A percentile compares a stretch with the other conserved stretches of the same genome.
These are phyloP conservation scores for Delphinapterus leucas DNA, from an alignment of 2,113 vertebrate species.

Conservation along the genomic window DNA sequence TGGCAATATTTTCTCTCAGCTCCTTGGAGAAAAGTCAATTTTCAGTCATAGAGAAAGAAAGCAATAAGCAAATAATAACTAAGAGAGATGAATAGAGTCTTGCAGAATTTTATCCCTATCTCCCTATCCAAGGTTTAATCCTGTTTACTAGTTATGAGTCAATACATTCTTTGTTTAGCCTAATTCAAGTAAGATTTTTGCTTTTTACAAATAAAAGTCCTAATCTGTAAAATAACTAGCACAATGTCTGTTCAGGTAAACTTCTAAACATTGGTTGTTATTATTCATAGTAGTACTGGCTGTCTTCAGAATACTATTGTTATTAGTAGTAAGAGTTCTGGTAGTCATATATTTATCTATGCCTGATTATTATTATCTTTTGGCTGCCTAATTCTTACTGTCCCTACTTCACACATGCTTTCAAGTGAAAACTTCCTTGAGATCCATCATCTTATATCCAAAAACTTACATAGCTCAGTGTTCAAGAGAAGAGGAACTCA, in stretches of 20 bases:
- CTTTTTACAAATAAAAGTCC: not conserved
- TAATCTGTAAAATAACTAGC: not conserved
- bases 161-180: not conserved
- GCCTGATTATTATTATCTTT: not conserved
- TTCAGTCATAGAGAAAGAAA: not conserved
- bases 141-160: not conserved
- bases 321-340: not conserved
- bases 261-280: not conserved
- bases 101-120: not conserved
- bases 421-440: not conserved
- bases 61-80: not conserved
- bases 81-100: too few species aligned
- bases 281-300: not conserved
- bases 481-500: not conserved
- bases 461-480: not conserved
- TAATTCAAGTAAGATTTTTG: not conserved
- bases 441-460: not conserved
- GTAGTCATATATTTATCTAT: not conserved
- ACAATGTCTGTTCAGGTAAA: not conserved
- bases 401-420: not conserved
- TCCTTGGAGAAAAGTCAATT: not conserved
- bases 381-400: not conserved
- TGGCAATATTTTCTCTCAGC: not conserved
- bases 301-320: not conserved
- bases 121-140: not conserved